Conservation (phyloP, 1,140 invertebrate species). For the Drosophila punjabiensis region DNA sequence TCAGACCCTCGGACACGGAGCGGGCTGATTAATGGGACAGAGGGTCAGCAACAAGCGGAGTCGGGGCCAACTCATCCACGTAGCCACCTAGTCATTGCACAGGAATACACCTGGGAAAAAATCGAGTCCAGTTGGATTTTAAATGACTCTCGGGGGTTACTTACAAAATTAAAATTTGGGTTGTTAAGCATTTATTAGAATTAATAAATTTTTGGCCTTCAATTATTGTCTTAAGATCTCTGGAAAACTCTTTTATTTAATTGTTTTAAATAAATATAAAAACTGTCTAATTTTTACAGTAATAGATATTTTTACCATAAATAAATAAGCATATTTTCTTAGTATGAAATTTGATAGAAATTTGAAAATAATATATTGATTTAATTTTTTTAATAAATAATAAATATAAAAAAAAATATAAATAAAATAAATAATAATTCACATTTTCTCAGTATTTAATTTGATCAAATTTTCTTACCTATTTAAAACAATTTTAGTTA, state of each 20-base stretch:
- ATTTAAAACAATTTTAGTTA: neutral
- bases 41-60: conserved; percentile 31
- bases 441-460: neutral
- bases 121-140: neutral
- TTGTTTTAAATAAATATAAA: neutral
- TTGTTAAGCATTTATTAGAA: neutral
- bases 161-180: neutral
- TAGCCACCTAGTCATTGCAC: conserved; percentile 62
- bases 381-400: too few species aligned
- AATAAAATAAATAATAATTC: too few species aligned
- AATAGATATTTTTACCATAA: too few species aligned
- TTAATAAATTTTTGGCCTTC: too few species aligned
- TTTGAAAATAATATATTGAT: too few species aligned
- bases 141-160: neutral
- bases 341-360: too few species aligned
- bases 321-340: too few species aligned
- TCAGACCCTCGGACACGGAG: conserved; percentile 50
- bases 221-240: too few species aligned
- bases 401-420: too few species aligned
- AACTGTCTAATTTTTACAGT: too few species aligned
- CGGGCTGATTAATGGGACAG: conserved; percentile 64
- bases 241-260: too few species aligned
- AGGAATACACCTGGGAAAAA: conserved; percentile 27
- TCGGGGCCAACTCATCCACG: conserved; percentile 30
- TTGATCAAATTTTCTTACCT: neutral